Evolutionary conservation across 2,797 vertebrate species (phyloP).

Genomic region (Mus spretus): DNA sequence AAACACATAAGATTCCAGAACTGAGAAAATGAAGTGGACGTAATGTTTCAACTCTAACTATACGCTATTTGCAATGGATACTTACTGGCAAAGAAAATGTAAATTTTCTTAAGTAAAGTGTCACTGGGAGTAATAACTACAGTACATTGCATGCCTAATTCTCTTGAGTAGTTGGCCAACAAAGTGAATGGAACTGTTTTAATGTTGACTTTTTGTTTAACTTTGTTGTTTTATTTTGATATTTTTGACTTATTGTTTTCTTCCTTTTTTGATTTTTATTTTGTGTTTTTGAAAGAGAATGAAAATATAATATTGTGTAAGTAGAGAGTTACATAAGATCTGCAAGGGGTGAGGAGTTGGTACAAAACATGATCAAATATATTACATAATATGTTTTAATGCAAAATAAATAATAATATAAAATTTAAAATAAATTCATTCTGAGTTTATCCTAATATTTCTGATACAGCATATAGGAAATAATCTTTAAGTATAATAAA

Average conservation of each 20-base stretch:
- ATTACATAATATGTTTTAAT: background rate
- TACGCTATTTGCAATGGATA: background rate
- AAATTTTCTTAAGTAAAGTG: background rate
- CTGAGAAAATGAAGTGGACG: background rate
- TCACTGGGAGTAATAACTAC: too few species aligned
- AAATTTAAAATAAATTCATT: background rate
- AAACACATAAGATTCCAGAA: background rate
- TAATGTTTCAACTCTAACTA: too few species aligned
- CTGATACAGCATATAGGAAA: background rate
- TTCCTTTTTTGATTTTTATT: background rate
- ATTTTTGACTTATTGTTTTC: background rate
- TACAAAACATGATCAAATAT: background rate
- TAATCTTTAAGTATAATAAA: background rate
- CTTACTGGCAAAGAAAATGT: background rate
- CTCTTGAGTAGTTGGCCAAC: background rate
- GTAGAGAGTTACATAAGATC: background rate
- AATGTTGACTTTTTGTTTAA: background rate
- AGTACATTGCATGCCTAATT: background rate
- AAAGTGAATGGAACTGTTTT: background rate
- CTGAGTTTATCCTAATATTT: background rate
- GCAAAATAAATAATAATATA: background rate
- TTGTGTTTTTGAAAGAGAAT: background rate
- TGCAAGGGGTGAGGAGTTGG: fast-evolving
- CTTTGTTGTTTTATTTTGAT: background rate
- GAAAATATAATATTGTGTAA: background rate